Base-by-base conservation (phyloP, 2,888 invertebrate species). In the Andrena dorsata region DNA sequence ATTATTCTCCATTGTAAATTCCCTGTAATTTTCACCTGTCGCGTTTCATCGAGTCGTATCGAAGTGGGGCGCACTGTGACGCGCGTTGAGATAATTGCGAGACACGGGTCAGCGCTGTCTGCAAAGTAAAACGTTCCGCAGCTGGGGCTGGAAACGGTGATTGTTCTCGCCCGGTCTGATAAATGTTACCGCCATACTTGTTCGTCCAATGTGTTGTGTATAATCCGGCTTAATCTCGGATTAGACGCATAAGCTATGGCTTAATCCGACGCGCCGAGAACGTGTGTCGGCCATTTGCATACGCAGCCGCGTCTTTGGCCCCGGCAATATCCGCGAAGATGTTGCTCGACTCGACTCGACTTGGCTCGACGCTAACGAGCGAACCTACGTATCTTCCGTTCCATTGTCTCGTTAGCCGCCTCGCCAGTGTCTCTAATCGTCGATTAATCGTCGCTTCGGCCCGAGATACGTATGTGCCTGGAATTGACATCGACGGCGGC, bases 211-310 rank as follows among this genome's bases (percentile, higher is more conserved):
- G 85, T 80, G 77, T 85, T 76, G 80, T 63, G 80, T 82, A 80
- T 82, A 85, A 85, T 79, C 85, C 84, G 53, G 66, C 70, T 80
- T 85, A 84, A 85, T 85, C 85, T 49, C 20, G 84, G 85, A 84
- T 85, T 85, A 85, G 80, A 82, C 69, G 82, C 82, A 85, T 77
- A 85, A 85, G 78, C 85, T 84, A 85, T 60, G 80, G 80, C 85
- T 85, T 85, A 84, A 85, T 85, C 82, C 85, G 69, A 80, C 75
- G 73, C 80, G 58, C 65, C 78, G 71, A 76, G 76, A 80, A 66
- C 76, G 84, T 80, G 84, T 80, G 84, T 83, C 70, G 61, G 73
- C 60, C 79, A 83, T 84, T 84, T 83, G 71, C 83, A 84, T 83
- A 79, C 76, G 74, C 74, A 53, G 61, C 58, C 58, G 28, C 49